Percentiles rank a stretch among this genome's conserved stretches.
phyloP scores from a whole-genome alignment of 2,113 vertebrate species.

The Arothron firmamentum region DNA sequence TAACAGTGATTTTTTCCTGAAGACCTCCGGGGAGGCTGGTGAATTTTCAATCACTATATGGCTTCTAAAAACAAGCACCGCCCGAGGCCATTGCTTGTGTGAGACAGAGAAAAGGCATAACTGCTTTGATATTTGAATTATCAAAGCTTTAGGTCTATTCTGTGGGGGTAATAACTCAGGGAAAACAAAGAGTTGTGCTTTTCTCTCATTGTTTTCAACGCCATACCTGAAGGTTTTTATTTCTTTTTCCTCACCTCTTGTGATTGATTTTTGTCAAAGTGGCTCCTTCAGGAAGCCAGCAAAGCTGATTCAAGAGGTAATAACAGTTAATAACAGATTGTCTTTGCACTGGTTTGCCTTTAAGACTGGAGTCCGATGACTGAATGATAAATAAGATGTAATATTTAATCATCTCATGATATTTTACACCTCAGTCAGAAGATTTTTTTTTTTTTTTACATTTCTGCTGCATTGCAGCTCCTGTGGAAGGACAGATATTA shows the following conservation, averaged over 20 bases:
- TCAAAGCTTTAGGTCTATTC: conserved; percentile 6
- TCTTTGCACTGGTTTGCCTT: conserved; percentile 3
- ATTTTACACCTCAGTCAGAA: too few relatives aligned
- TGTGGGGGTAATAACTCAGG: conserved; percentile 27
- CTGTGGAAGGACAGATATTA: too few relatives aligned
- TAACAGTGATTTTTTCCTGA: conserved; percentile 2
- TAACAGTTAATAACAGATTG: not conserved
- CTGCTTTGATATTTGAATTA: conserved; percentile 43
- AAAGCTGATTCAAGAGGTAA: too few relatives aligned
- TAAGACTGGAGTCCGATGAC: too few relatives aligned
- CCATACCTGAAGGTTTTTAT: conserved; percentile 14
- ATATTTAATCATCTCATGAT: too few relatives aligned
- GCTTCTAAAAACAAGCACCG: conserved; percentile 21
- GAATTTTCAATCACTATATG: conserved; percentile 9
- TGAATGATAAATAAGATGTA: too few relatives aligned
- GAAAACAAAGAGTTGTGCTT: conserved; percentile 18
- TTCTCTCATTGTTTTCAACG: conserved; percentile 21
- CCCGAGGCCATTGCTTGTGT: conserved; percentile 18
- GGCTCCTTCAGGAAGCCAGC: not conserved
- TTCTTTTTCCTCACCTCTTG: conserved; percentile 6
- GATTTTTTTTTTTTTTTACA: too few relatives aligned
- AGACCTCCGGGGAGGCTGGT: not conserved
- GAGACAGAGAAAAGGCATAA: conserved; percentile 30
- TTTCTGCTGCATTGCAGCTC: too few relatives aligned
- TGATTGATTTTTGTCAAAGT: not conserved